These are phyloP conservation scores for Belonocnema kinseyi DNA, from an alignment of 1,140 invertebrate genomes.

Conservation along the genomic window DNA sequence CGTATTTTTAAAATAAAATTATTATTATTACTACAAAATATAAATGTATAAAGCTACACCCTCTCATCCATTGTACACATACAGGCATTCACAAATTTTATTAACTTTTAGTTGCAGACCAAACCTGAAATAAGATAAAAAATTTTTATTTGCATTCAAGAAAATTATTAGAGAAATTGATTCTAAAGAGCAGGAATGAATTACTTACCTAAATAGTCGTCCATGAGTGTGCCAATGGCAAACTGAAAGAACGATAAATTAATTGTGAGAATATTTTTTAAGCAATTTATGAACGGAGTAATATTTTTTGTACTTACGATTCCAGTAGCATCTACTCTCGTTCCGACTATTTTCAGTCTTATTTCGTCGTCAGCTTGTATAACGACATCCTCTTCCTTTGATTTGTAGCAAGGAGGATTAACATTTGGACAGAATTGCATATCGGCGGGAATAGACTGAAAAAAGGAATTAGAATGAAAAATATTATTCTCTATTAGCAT, in stretches of 20 bases:
- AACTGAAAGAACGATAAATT: constrained; percentile 83
- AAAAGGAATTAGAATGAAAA: constrained; percentile 57
- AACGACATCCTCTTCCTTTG: constrained; percentile 97
- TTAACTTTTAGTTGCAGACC: constrained; percentile 49
- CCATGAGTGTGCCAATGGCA: constrained; percentile 98
- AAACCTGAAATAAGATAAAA: constrained; percentile 52
- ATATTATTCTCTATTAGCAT: constrained; percentile 19
- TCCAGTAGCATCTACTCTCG: constrained; percentile 95
- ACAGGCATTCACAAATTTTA: not conserved
- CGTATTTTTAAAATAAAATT: constrained; percentile 24
- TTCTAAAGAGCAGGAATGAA: not conserved
- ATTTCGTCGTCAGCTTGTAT: constrained; percentile 99
- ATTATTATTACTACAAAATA: constrained; percentile 23
- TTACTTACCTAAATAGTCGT: constrained; percentile 90
- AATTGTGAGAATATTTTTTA: constrained; percentile 36
- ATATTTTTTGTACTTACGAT: constrained; percentile 81
- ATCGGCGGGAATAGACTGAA: constrained; percentile 97
- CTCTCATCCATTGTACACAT: not conserved
- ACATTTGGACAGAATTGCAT: constrained; percentile 99
- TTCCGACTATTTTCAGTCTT: constrained; percentile 98
- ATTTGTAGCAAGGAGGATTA: constrained; percentile 98
- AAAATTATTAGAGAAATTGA: not conserved
- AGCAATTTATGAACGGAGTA: constrained; percentile 28
- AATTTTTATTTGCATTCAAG: not conserved
- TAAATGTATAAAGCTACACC: constrained; percentile 2